phyloP scores from a whole-genome alignment of 1,140 invertebrate genomes.

The Bombus confusus region DNA sequence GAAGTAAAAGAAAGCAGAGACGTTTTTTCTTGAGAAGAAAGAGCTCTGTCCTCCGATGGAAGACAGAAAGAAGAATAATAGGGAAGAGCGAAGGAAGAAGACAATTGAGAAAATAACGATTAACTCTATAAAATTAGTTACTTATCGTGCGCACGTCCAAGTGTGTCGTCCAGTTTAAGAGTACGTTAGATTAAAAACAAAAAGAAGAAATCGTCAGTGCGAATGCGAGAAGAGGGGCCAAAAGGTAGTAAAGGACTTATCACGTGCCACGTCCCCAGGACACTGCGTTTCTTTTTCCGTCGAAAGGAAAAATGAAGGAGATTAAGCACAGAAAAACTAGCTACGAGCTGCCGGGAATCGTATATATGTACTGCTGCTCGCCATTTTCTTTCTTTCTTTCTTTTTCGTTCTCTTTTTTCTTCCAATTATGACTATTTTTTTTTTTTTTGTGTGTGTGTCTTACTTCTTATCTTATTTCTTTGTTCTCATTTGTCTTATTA shows the following conservation, averaged over 20 bases:
- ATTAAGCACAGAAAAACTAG: constrained; percentile 55
- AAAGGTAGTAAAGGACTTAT: constrained; percentile 58
- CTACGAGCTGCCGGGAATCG: constrained; percentile 50
- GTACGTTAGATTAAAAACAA: constrained; percentile 57
- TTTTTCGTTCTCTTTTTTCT: not conserved
- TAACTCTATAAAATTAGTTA: constrained; percentile 67
- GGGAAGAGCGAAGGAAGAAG: constrained; percentile 31
- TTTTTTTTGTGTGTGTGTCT: not conserved
- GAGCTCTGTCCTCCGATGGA: constrained; percentile 55
- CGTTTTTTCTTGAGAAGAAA: constrained; percentile 31
- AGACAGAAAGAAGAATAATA: constrained; percentile 22
- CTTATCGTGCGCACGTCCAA: constrained; percentile 62
- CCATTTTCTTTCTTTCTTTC: constrained; percentile 35
- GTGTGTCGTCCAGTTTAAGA: constrained; percentile 73
- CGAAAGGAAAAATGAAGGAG: constrained; percentile 46
- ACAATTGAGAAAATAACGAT: constrained; percentile 53
- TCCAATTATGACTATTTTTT: constrained; percentile 17
- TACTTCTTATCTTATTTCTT: not conserved
- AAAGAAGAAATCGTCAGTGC: constrained; percentile 23
- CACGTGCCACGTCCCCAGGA: constrained; percentile 55
- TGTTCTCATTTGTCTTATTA: not conserved
- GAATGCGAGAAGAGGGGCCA: constrained; percentile 71
- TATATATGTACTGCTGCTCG: constrained; percentile 33
- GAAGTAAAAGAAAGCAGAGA: not conserved
- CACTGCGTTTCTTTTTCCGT: constrained; percentile 41